These are phyloP conservation scores for Alces alces DNA, from an alignment of 2,113 vertebrate species.

Conservation along the genomic window DNA sequence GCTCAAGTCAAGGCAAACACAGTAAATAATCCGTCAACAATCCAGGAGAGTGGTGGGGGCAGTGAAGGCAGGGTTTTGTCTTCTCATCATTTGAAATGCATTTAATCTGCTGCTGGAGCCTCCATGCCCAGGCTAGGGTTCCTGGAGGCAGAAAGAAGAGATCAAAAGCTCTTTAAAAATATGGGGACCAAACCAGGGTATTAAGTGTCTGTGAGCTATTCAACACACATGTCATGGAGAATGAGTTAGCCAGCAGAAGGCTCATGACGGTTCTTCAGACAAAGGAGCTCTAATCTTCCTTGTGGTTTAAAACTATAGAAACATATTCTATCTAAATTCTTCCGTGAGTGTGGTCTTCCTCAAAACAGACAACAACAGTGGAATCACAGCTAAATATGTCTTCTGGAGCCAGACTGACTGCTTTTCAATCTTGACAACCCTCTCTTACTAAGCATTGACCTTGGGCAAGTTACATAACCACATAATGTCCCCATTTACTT, in stretches of 20 bases:
- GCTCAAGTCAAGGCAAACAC: constrained; percentile 83
- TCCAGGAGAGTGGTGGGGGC: constrained; percentile 73
- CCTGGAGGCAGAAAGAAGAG: constrained; percentile 15
- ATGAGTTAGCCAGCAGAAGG: not conserved
- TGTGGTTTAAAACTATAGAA: not conserved
- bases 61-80: constrained; percentile 69
- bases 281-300: not conserved
- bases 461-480: not conserved
- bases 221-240: not conserved
- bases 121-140: constrained; percentile 13
- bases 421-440: not conserved
- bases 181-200: not conserved
- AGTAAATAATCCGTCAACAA: constrained; percentile 84
- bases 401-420: not conserved
- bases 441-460: not conserved
- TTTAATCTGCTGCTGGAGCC: constrained; percentile 68
- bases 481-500: not conserved
- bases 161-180: constrained; percentile 32
- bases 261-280: not conserved
- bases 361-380: not conserved
- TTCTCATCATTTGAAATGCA: constrained; percentile 73
- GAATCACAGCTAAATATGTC: not conserved
- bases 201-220: not conserved
- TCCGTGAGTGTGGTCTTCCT: not conserved
- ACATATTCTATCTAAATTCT: not conserved